Conservation (phyloP, 2,797 vertebrate species). For the Buceros bicornis region DNA sequence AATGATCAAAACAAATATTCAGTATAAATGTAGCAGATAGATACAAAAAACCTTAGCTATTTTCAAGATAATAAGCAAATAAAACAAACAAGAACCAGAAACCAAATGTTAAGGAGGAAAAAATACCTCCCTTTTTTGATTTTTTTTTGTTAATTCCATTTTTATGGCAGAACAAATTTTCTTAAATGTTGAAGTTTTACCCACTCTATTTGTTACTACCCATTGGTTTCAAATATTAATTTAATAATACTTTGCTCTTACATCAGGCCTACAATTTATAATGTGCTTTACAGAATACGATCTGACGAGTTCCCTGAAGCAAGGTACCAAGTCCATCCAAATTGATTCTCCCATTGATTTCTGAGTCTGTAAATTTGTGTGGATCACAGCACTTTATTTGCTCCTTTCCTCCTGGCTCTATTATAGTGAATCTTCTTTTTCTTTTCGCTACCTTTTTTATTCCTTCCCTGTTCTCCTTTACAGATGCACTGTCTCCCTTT, state of each 20-base stretch:
- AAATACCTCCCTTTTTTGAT: not conserved
- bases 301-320: conserved; percentile 28
- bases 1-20: not conserved
- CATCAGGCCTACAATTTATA: not conserved
- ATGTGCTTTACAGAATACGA: not conserved
- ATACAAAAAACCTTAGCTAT: not conserved
- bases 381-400: conserved; percentile 39
- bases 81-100: not conserved
- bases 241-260: not conserved
- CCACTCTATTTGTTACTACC: not conserved
- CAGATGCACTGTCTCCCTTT: not conserved
- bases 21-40: not conserved
- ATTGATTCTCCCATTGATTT: conserved; percentile 63
- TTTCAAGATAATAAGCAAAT: not conserved
- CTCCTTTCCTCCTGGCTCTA: not conserved
- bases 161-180: not conserved
- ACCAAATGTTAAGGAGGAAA: not conserved
- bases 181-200: not conserved
- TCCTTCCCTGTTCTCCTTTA: not conserved
- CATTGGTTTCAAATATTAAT: conserved; percentile 10
- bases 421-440: not conserved
- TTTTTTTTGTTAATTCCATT: not conserved
- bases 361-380: conserved; percentile 26
- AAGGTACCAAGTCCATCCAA: conserved; percentile 27
- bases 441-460: not conserved